Evolutionary conservation across 1,140 invertebrate genomes (phyloP).

Genomic region (Nixonia krombeini): DNA sequence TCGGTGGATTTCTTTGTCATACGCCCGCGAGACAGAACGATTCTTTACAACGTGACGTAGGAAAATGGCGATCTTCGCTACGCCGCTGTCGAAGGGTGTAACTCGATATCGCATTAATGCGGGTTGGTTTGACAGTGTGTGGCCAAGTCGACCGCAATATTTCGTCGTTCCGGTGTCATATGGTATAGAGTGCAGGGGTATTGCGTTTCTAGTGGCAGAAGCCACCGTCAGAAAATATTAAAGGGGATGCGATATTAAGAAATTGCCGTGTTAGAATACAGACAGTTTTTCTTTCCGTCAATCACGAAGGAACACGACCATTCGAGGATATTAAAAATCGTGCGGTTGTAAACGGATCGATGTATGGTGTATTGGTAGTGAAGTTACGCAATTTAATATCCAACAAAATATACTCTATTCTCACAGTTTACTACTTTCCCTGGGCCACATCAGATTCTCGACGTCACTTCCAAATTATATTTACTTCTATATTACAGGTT

Average conservation of each 20-base stretch:
- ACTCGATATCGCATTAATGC: constrained; percentile 58
- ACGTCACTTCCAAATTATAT: no score
- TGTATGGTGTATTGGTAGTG: no score
- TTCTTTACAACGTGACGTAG: background rate
- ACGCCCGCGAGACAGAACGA: background rate
- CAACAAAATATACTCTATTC: no score
- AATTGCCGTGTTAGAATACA: background rate
- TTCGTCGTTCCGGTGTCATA: constrained; percentile 58
- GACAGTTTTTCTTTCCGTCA: background rate
- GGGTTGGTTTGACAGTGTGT: constrained; percentile 20
- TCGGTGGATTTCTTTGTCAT: constrained; percentile 8
- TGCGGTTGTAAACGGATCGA: no score
- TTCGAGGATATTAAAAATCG: no score
- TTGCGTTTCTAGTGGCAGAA: constrained; percentile 52
- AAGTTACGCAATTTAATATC: no score
- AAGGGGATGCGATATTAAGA: constrained; percentile 21
- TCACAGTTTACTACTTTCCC: no score
- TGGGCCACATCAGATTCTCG: no score
- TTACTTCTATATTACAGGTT: no score
- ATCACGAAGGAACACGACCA: background rate
- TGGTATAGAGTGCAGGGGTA: constrained; percentile 56
- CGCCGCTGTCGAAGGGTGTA: constrained; percentile 32
- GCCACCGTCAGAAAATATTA: constrained; percentile 12
- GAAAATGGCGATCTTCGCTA: constrained; percentile 6
- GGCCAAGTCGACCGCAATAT: constrained; percentile 51